Base-by-base conservation (phyloP, 2,113 vertebrate genomes). In the Oxygymnocypris stewartii region DNA sequence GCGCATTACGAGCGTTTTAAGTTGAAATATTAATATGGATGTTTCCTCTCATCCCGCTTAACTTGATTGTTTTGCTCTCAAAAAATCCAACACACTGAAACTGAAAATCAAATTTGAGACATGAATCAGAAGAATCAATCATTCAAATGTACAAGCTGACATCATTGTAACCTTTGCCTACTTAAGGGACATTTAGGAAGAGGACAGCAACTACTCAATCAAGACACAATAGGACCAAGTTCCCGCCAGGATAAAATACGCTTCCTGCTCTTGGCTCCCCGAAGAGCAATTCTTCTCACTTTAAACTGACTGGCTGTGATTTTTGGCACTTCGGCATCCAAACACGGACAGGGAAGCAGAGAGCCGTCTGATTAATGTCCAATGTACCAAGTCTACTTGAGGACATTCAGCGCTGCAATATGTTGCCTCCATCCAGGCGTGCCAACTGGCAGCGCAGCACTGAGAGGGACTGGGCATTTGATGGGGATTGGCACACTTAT, bases 11-110 rank as follows among this genome's bases (percentile, higher is more conserved):
- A 85, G 86, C 77, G 57, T 87, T 87, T 90, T 90, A 88, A 73
- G 84, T 84, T 85, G 82, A 89, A 87, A 89, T 87, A 89, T 90
- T 89, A 88, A 86, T 88, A 88, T 88, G 85, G 87, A 87, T 85
- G 88, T 84, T 87, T 89, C 82, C 86, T 88, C 71, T 86, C 82
- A 42, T 76, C 79, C 51, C 18, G 79, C 85, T 78, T 84, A 86
- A 90, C 87, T 82, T 87, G 89, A 87, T 88, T 85, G 87, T 81
- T 80, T 78, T 80, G 84, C 67, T 82, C 69, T 85, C 69, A 44
- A 69, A 86, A 81, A 85, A 44, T 47, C 47, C 79, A 87, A 87
- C 78, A 83, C 54, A 74, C 79, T 1, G 65, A 87, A 88, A 84
- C 49, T 25, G 37, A 88, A 86, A 90, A 90, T 88, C 86, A 54